Conservation (phyloP, 2,888 invertebrate genomes). For the Amaurobius ferox region DNA sequence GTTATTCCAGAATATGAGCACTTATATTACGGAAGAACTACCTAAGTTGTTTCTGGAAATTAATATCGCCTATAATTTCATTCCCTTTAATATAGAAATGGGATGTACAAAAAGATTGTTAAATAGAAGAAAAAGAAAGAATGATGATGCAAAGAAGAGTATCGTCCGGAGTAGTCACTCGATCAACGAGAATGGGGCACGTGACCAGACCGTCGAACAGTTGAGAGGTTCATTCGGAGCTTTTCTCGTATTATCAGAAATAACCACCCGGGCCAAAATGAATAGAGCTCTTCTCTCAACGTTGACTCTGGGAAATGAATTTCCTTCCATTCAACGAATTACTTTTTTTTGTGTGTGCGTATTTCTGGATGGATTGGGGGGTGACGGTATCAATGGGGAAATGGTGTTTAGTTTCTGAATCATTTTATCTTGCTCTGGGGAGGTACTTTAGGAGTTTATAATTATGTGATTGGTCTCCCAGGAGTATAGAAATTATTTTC, state of each 20-base stretch:
- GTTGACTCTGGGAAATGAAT: conserved; percentile 11
- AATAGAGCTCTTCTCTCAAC: conserved; percentile 3
- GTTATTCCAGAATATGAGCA: too few relatives aligned
- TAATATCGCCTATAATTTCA: too few relatives aligned
- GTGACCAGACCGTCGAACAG: not conserved
- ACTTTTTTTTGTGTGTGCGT: not conserved
- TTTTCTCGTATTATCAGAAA: conserved; percentile 11
- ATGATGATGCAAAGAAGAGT: not conserved
- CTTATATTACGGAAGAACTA: too few relatives aligned
- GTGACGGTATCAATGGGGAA: not conserved
- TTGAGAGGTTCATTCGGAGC: not conserved
- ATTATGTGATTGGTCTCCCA: too few relatives aligned
- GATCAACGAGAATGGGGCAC: conserved; percentile 9
- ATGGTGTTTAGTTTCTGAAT: not conserved
- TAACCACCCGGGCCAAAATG: conserved; percentile 1
- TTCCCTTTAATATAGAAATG: not conserved
- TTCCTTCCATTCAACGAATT: conserved; percentile 12
- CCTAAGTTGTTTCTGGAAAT: too few relatives aligned
- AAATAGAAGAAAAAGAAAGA: not conserved
- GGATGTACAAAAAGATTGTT: not conserved
- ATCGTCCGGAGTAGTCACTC: conserved; percentile 3
- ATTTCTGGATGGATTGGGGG: not conserved
- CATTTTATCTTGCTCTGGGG: not conserved
- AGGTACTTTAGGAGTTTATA: too few relatives aligned
- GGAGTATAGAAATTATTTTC: too few relatives aligned